These are phyloP conservation scores for Acanthoscelides obtectus DNA, from an alignment of 2,888 invertebrate genomes.

Conservation along the genomic window DNA sequence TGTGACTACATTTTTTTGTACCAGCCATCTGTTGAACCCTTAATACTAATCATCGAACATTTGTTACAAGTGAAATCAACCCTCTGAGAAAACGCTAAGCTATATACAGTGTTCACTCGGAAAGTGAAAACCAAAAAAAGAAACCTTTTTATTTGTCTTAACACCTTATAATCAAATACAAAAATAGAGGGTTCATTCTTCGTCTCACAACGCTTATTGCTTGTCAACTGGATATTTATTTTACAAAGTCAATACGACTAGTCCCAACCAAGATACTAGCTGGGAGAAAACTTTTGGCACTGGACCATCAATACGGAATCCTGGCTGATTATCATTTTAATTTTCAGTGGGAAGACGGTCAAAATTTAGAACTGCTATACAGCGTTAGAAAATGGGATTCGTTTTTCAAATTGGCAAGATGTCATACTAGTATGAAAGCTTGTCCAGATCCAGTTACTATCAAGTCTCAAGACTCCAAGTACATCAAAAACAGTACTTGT, in stretches of 20 bases:
- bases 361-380: background rate
- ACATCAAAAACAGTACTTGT: too few relatives aligned
- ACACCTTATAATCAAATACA: conserved; percentile 48
- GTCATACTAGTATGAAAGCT: too few relatives aligned
- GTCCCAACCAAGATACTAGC: conserved; percentile 13
- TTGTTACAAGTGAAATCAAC: conserved; percentile 40
- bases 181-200: conserved; percentile 52
- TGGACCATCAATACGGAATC: background rate
- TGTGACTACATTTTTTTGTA: background rate
- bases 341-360: conserved; percentile 5
- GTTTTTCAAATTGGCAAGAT: too few relatives aligned
- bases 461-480: too few relatives aligned
- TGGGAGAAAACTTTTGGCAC: conserved; percentile 21
- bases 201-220: conserved; percentile 50
- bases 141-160: conserved; percentile 35
- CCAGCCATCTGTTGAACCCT: conserved; percentile 7
- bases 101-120: conserved; percentile 35
- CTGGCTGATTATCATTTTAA: background rate
- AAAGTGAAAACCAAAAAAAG: conserved; percentile 35
- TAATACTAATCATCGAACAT: conserved; percentile 23
- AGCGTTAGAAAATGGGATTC: background rate
- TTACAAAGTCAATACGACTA: conserved; percentile 33
- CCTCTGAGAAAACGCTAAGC: conserved; percentile 38
- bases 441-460: too few relatives aligned
- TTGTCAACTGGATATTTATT: conserved; percentile 45